phyloP scores from a whole-genome alignment of 1,140 invertebrate genomes.

The Sycobia sp. region DNA sequence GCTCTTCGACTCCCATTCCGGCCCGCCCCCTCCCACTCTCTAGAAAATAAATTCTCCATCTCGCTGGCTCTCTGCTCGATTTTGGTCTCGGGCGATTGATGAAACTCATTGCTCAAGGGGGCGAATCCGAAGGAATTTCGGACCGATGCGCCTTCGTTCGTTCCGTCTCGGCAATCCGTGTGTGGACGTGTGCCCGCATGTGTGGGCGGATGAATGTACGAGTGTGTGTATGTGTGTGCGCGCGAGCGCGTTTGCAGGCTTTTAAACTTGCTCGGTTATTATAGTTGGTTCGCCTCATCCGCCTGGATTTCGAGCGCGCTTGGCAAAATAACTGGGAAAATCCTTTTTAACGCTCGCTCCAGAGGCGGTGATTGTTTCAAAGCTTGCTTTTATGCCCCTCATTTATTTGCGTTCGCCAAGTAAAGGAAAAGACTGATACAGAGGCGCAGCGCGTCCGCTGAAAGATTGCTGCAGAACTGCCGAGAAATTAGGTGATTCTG shows the following conservation, averaged over 20 bases:
- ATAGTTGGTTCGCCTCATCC: background rate
- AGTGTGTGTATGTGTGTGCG: too few relatives aligned
- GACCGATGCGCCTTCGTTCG: constrained; percentile 1
- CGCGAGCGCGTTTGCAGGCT: too few relatives aligned
- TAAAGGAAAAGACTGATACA: too few relatives aligned
- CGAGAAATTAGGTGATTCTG: too few relatives aligned
- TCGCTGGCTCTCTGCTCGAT: constrained; percentile 2
- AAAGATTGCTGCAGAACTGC: too few relatives aligned
- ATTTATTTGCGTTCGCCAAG: constrained; percentile 8
- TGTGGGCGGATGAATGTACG: too few relatives aligned
- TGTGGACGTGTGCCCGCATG: background rate
- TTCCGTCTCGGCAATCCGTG: background rate
- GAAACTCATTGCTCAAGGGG: constrained; percentile 18
- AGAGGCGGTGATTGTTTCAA: constrained; percentile 21
- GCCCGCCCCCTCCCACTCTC: too few relatives aligned
- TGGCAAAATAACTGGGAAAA: constrained; percentile 19
- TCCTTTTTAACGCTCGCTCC: constrained; percentile 12
- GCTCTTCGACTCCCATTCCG: background rate
- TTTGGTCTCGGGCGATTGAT: constrained; percentile 25
- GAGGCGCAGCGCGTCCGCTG: too few relatives aligned
- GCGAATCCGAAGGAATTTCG: constrained; percentile 17
- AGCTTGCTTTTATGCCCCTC: background rate
- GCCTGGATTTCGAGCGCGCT: background rate
- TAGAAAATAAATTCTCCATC: too few relatives aligned
- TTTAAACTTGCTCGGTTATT: too few relatives aligned